A percentile compares a stretch with the other conserved stretches of the same genome.
Evolutionary conservation across 2,888 invertebrate genomes (phyloP).

Genomic region (Podabrus alpinus): DNA sequence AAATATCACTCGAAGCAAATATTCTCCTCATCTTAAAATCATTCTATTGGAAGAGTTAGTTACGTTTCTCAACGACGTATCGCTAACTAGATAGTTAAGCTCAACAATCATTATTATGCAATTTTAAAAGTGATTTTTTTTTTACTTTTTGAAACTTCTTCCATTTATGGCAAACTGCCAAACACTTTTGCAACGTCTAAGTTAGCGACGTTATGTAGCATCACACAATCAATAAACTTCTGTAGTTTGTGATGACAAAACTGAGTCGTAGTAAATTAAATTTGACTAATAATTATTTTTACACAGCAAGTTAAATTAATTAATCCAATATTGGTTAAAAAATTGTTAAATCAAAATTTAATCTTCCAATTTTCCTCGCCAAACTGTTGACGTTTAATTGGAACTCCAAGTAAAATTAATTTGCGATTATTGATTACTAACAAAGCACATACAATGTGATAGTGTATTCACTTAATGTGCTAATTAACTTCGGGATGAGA

Average conservation of each 20-base stretch:
- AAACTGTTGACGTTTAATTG: constrained; percentile 13
- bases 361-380: not conserved
- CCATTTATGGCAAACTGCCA: not conserved
- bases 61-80: not conserved
- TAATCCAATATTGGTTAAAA: not conserved
- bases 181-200: not conserved
- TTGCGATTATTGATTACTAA: constrained; percentile 16
- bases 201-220: not conserved
- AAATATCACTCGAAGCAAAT: constrained; percentile 23
- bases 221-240: not conserved
- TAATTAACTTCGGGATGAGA: constrained; percentile 29
- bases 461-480: constrained; percentile 32
- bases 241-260: not conserved
- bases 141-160: not conserved
- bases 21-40: constrained; percentile 6
- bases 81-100: not conserved
- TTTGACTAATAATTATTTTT: not conserved
- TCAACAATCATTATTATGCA: not conserved
- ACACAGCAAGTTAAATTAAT: not conserved
- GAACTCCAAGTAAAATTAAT: constrained; percentile 19
- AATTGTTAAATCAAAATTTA: not conserved
- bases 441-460: constrained; percentile 25
- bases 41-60: not conserved
- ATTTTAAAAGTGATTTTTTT: not conserved
- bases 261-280: not conserved